Percentiles rank a stretch among this genome's conserved stretches.
phyloP scores from a whole-genome alignment of 1,140 invertebrate species.

The Bombus affinis region DNA sequence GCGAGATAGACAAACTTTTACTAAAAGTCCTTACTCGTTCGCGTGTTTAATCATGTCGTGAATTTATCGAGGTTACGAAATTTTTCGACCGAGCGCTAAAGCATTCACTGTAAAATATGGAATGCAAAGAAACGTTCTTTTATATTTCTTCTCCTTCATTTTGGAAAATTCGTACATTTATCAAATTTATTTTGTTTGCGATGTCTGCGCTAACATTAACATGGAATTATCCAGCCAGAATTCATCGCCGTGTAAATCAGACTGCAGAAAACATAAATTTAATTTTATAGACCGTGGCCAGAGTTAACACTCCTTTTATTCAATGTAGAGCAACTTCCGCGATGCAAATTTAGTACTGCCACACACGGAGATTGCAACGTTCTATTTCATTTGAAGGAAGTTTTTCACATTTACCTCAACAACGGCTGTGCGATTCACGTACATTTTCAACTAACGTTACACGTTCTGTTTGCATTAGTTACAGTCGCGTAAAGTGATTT shows the following conservation, averaged over 20 bases:
- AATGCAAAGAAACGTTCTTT: not conserved
- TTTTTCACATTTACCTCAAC: not conserved
- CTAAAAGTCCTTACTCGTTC: not conserved
- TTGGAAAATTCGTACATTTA: not conserved
- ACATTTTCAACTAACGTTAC: not conserved
- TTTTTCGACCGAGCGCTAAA: not conserved
- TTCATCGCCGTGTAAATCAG: conserved; percentile 35
- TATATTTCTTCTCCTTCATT: not conserved
- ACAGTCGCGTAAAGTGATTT: not conserved
- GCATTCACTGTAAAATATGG: not conserved
- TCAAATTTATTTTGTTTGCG: not conserved
- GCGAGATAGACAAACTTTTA: not conserved
- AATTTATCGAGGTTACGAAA: not conserved
- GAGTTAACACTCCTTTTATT: conserved; percentile 37
- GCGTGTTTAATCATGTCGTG: not conserved
- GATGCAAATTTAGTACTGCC: conserved; percentile 1
- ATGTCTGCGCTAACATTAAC: not conserved
- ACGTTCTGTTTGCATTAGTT: too few species aligned
- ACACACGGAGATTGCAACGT: not conserved
- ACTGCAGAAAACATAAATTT: conserved; percentile 22
- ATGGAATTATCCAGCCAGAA: not conserved
- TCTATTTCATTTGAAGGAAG: conserved; percentile 10
- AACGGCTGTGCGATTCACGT: not conserved
- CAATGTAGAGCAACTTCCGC: conserved; percentile 31
- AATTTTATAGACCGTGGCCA: not conserved